Evolutionary conservation across 1,140 invertebrate genomes (phyloP), one percentile per base, ranked within the genome.

Genomic region (Bilobella aurantiaca): DNA sequence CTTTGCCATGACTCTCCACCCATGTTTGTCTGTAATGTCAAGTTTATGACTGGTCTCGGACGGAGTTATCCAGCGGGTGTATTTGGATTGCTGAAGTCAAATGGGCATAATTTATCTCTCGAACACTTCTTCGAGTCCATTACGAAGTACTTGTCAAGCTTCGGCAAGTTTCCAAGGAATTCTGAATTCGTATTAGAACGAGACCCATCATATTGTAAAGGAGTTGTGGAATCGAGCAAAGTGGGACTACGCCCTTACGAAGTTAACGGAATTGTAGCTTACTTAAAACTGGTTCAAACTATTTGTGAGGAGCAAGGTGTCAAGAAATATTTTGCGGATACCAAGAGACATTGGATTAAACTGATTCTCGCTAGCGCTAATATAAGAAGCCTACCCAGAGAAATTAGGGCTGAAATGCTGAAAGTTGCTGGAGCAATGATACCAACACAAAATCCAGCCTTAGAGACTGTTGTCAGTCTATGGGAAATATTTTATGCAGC

Each of bases 41-140:
- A 86, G 66, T 91, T 96, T 84, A 81, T 96, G 63, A 85, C 85
- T 0, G 87, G 90, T 8, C 79, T 98, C 28, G 86, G 90, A 0
- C 23, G 81, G 83, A 74, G 83, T 86, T 29, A 89, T 91, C 0
- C 80, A 85, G 61, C 85, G 90, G 77, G 90, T 88, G 56, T 72
- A 1, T 96, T 91, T 77, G 88, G 89, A 74, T 83, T 96, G 73
- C 80, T 97, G 16, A 91, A 91, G 74, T 83, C 87, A 67, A 85
- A 87, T 76, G 82, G 82, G 73, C 75, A 75, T 59, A 75, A 69
- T 46, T 76, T 92, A 18, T 89, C 87, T 0, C 91, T 90, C 88
- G 89, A 93, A 74, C 90, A 93, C 74, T 91, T 96, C 75, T 93
- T 96, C 72, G 82, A 81, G 3, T 91, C 91, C 0, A 80, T 97